phyloP scores from a whole-genome alignment of 2,113 vertebrate genomes.

The Corythornis madagascariensis region DNA sequence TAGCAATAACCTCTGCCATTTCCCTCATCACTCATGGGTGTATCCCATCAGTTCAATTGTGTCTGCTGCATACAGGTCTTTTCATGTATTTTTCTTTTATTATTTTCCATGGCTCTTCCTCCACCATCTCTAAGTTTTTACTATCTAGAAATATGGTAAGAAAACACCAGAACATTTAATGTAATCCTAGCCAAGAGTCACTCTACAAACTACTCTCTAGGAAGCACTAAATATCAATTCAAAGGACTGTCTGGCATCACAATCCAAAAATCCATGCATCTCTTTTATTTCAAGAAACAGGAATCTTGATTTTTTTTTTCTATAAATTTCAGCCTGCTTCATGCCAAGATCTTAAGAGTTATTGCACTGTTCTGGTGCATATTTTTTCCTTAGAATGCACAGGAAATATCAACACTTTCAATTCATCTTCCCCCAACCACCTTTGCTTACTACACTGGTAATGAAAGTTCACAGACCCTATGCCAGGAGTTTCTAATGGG shows the following conservation, averaged over 20 bases:
- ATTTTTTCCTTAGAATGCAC: neutral
- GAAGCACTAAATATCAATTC: neutral
- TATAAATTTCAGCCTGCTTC: neutral
- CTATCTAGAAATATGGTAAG: neutral
- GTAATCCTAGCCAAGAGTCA: neutral
- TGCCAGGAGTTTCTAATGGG: neutral
- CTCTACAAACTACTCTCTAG: neutral
- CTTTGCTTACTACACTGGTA: neutral
- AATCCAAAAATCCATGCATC: neutral
- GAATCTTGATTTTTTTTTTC: neutral
- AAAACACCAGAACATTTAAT: neutral
- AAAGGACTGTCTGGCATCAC: neutral
- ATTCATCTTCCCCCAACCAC: neutral
- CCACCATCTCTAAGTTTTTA: neutral
- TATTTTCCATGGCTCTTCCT: neutral
- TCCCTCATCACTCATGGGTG: no score
- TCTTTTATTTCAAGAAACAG: neutral
- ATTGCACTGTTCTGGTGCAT: neutral
- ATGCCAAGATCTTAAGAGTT: neutral
- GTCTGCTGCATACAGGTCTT: neutral
- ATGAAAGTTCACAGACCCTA: neutral
- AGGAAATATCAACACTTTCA: neutral
- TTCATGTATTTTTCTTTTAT: neutral
- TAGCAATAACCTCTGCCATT: no score
- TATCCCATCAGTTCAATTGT: neutral